phyloP scores from a whole-genome alignment of 2,888 invertebrate species.

The Eupithecia inturbata region DNA sequence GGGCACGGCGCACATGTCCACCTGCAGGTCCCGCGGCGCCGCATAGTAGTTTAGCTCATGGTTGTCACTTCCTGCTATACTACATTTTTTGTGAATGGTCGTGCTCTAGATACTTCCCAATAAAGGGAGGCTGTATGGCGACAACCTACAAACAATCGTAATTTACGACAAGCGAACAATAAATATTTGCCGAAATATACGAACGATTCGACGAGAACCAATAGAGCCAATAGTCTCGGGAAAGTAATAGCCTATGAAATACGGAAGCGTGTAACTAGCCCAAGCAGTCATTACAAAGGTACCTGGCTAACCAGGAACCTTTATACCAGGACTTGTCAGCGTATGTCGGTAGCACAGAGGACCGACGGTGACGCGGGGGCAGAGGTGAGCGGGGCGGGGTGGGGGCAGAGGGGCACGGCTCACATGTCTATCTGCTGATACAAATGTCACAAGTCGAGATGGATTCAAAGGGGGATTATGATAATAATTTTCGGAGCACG shows the following conservation, averaged over 20 bases:
- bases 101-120: too few relatives aligned
- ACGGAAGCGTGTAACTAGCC: background rate
- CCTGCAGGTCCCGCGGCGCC: too few relatives aligned
- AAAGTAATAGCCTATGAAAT: background rate
- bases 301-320: too few relatives aligned
- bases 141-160: too few relatives aligned
- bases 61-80: too few relatives aligned
- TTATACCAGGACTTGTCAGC: too few relatives aligned
- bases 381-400: background rate
- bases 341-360: background rate
- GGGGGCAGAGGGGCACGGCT: background rate
- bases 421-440: constrained; percentile 42
- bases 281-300: too few relatives aligned
- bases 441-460: constrained; percentile 51
- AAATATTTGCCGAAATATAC: background rate
- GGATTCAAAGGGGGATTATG: constrained; percentile 54
- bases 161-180: too few relatives aligned
- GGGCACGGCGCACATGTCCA: too few relatives aligned
- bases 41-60: too few relatives aligned
- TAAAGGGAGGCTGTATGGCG: too few relatives aligned
- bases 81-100: too few relatives aligned
- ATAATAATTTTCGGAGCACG: constrained; percentile 54
- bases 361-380: background rate
- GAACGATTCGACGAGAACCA: background rate
- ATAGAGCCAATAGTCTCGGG: background rate